Conservation (phyloP, 2,113 vertebrate genomes). For the Misgurnus anguillicaudatus region DNA sequence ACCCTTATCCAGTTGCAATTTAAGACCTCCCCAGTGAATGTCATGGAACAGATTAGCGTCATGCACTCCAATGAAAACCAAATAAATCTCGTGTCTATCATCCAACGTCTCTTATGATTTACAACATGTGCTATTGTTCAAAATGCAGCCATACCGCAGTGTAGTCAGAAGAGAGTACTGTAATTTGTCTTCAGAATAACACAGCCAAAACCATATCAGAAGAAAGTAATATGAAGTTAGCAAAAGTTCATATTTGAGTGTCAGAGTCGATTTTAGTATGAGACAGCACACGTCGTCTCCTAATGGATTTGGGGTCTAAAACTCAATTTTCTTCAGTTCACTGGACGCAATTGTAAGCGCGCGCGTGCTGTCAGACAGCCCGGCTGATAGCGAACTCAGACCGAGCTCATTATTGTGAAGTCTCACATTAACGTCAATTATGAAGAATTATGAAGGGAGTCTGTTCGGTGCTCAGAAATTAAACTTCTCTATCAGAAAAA, state of each 20-base stretch:
- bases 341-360: conserved; percentile 38
- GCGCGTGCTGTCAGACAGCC: conserved; percentile 41
- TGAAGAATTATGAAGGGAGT: conserved; percentile 29
- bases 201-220: conserved; percentile 13
- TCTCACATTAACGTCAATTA: conserved; percentile 43
- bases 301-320: conserved; percentile 63
- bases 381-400: conserved; percentile 44
- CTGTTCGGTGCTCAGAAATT: conserved; percentile 15
- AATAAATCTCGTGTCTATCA: conserved; percentile 5
- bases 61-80: background rate
- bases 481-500: conserved; percentile 5
- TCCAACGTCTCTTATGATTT: background rate
- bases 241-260: conserved; percentile 61
- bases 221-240: conserved; percentile 47
- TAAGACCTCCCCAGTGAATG: background rate
- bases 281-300: conserved; percentile 26
- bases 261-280: conserved; percentile 1
- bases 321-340: conserved; percentile 59
- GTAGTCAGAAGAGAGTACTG: background rate
- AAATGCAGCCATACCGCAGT: background rate
- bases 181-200: background rate
- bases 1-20: background rate
- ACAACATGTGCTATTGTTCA: background rate
- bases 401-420: conserved; percentile 39
- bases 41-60: background rate